Base-by-base conservation (phyloP, 2,113 vertebrate genomes). In the Progne subis region DNA sequence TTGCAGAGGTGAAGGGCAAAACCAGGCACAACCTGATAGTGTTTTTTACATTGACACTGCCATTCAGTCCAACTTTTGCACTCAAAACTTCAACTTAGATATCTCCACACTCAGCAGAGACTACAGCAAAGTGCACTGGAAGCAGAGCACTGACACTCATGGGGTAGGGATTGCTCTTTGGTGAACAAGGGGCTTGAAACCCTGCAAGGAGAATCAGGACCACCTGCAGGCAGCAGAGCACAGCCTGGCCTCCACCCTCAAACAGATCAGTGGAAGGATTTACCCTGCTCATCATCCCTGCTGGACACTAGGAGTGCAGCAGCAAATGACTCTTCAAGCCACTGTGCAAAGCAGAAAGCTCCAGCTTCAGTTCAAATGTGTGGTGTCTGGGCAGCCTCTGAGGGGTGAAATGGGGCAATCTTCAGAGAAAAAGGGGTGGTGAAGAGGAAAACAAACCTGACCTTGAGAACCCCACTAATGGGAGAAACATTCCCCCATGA, bases 321-420 rank as follows among this genome's bases (percentile, higher is more conserved):
- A 81, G 55, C 0, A 0, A 41, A 12, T 1, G 0, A 34, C 29
- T 41, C 52, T 34, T 61, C 1, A 3, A 75, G 37, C 6, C 37
- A 82, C n/a, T 0, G 0, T 6, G 3, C 0, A 7, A 69, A 74
- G 9, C 19, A 63, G 64, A 77, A 76, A 65, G n/a, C 9, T 72
- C 37, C 24, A 20, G 16, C 29, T 80, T 72, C 23, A 70, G 20
- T 34, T 55, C 21, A 57, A 53, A 75, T 37, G 11, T 28, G 31
- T 3, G 4, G 19, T 32, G 37, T 29, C 46, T 68, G n/a, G 41
- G 28, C 37, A 63, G 26, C 24, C 39, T 77, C 21, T 37, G 32
- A 41, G 13, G 18, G 28, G 17, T 65, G 25, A 92, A 90, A 86
- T 6, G 3, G 39, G 41, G 8, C 7, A n/a, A 16, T 10, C 29